A percentile compares a stretch with the other conserved stretches of the same genome.
Evolutionary conservation across 2,113 vertebrate genomes (phyloP).

Genomic region (Caranx melampygus): DNA sequence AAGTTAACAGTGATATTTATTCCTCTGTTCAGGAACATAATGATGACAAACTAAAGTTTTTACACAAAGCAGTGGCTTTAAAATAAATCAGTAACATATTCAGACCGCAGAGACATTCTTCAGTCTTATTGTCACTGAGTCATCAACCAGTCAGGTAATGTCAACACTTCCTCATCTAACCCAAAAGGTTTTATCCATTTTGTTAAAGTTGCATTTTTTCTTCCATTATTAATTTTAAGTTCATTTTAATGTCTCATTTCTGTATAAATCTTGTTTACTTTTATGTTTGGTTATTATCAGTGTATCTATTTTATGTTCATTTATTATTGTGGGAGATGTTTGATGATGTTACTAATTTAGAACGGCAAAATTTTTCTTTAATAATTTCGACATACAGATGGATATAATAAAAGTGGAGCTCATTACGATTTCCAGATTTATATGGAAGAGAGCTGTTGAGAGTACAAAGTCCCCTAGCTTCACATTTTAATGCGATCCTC

Average conservation of each 20-base stretch:
- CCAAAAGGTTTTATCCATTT: background rate
- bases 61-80: background rate
- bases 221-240: background rate
- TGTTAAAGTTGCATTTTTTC: background rate
- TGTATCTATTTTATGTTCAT: background rate
- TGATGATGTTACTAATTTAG: background rate
- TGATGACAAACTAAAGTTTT: background rate
- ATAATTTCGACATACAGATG: background rate
- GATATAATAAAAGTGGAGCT: background rate
- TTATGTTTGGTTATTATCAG: no score
- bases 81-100: background rate
- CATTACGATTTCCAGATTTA: constrained; percentile 3
- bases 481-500: constrained; percentile 6
- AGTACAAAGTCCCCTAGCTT: constrained; percentile 13
- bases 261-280: background rate
- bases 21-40: background rate
- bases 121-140: background rate
- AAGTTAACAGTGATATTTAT: background rate
- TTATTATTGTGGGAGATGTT: background rate
- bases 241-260: background rate
- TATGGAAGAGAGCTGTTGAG: constrained; percentile 8
- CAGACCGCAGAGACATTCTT: background rate
- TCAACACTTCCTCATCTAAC: no score
- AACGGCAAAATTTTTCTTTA: background rate
- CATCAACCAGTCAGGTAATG: no score